Evolutionary conservation across 2,113 vertebrate species (phyloP).

Genomic region (Equus quagga): DNA sequence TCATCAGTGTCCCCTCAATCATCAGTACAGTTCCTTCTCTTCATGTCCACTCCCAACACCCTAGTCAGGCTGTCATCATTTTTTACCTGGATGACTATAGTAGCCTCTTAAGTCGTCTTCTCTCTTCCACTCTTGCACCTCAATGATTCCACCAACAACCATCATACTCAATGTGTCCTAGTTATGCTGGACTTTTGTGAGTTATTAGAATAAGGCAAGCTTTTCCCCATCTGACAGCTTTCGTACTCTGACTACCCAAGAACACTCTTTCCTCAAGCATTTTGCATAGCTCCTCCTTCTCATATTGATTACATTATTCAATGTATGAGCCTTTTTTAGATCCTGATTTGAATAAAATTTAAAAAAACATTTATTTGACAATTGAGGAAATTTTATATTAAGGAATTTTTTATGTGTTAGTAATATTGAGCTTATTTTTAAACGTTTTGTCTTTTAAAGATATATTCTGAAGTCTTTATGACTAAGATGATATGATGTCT

Average conservation of each 20-base stretch:
- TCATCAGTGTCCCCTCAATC: background rate
- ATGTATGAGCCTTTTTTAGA: background rate
- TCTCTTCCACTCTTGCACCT: background rate
- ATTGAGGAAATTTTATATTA: conserved; percentile 30
- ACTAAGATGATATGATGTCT: conserved; percentile 13
- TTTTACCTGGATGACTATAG: background rate
- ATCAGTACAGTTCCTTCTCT: background rate
- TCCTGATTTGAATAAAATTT: background rate
- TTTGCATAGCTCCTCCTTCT: background rate
- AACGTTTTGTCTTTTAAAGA: background rate
- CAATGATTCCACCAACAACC: background rate
- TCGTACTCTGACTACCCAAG: background rate
- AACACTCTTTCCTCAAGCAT: background rate
- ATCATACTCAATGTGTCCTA: background rate
- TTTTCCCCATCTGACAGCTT: background rate
- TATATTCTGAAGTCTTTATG: conserved; percentile 1
- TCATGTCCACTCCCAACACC: background rate
- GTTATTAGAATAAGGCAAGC: background rate
- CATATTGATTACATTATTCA: background rate
- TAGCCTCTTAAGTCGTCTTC: background rate
- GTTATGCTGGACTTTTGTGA: background rate
- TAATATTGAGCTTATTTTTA: background rate
- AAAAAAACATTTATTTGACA: conserved; percentile 16
- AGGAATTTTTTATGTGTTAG: background rate
- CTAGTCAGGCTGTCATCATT: background rate